These are phyloP conservation scores for Micrasema minimum DNA, from an alignment of 1,140 invertebrate species.

Conservation along the genomic window DNA sequence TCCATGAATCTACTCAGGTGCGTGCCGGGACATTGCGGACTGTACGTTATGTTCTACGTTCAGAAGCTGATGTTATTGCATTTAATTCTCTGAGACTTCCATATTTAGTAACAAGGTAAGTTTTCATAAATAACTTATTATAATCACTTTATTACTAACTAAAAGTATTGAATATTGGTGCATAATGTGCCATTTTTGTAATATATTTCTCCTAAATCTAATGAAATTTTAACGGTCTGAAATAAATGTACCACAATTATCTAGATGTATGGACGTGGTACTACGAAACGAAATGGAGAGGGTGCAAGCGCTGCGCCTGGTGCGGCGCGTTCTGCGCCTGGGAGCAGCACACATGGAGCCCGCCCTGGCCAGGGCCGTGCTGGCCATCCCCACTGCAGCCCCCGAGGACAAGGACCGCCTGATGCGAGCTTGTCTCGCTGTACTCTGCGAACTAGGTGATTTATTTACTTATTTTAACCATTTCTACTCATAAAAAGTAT, in stretches of 20 bases:
- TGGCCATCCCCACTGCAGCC: conserved; percentile 84
- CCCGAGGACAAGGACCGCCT: conserved; percentile 83
- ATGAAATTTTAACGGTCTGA: too few species aligned
- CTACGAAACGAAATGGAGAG: conserved; percentile 88
- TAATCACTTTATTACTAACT: too few species aligned
- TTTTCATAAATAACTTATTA: too few species aligned
- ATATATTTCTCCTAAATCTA: too few species aligned
- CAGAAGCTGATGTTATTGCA: conserved; percentile 78
- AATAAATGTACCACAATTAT: too few species aligned
- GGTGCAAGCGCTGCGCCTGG: conserved; percentile 87
- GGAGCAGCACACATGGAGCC: conserved; percentile 74
- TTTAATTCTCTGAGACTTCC: conserved; percentile 85
- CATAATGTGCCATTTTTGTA: too few species aligned
- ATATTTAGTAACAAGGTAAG: conserved; percentile 79
- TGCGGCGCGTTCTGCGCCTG: conserved; percentile 74
- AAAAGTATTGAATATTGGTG: too few species aligned
- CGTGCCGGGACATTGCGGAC: conserved; percentile 87
- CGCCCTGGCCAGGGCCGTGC: conserved; percentile 76
- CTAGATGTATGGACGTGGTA: conserved; percentile 83
- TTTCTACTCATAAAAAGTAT: too few species aligned
- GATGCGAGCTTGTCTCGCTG: conserved; percentile 83
- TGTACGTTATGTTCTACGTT: conserved; percentile 84
- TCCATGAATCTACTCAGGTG: conserved; percentile 89
- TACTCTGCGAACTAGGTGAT: conserved; percentile 81
- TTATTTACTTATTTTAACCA: neutral